Evolutionary conservation across 2,888 invertebrate genomes (phyloP), one percentile per base, ranked within the genome.

Genomic region (Penaeus monodon): DNA sequence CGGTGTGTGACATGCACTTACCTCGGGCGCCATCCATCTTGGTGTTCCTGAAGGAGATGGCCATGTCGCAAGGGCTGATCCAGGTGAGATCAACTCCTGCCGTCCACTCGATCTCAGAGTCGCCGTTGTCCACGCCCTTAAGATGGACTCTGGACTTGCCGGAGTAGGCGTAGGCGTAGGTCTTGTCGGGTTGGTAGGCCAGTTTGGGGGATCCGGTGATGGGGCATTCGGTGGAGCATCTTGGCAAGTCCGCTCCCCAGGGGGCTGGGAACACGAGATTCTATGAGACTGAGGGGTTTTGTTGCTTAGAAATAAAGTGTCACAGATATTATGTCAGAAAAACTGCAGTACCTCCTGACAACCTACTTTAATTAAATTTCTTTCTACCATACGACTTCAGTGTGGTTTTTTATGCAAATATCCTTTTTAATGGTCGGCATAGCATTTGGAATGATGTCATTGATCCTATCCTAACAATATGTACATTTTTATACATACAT

Each of bases 171-270:
- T 86, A 86, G n/a, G 70, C 29, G 70, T 86, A 86, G 68, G 86
- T 86, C 70, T 86, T 82, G 7, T 44, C 86, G 24, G 76, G 66
- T 6, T 57, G n/a, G 82, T 78, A 86, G 78, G 78, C 33, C 33
- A 86, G 70, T 66, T 86, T 86, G 63, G 86, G 68, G 38, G 86
- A 81, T 33, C 81, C 86, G 24, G 81, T 82, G 14, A 86, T 22
- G 64, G 86, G 76, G 29, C 86, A 86, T 76, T 86, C 86, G 22
- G 63, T 82, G 63, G 86, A 86, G 70, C 86, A 86, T 24, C 33
- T 64, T 7, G 76, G 27, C n/a, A 33, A 20, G 29, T 44, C 38
- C 2, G 22, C 81, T 14, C 29, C 65, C 82, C 78, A 78, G 0
- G 84, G 68, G 17, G 24, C 84, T 84, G 57, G 14, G 27, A 82